Evolutionary conservation across 1,140 invertebrate species (phyloP), one percentile per base, ranked within the genome.

Genomic region (Aphelenchoides fujianensis): DNA sequence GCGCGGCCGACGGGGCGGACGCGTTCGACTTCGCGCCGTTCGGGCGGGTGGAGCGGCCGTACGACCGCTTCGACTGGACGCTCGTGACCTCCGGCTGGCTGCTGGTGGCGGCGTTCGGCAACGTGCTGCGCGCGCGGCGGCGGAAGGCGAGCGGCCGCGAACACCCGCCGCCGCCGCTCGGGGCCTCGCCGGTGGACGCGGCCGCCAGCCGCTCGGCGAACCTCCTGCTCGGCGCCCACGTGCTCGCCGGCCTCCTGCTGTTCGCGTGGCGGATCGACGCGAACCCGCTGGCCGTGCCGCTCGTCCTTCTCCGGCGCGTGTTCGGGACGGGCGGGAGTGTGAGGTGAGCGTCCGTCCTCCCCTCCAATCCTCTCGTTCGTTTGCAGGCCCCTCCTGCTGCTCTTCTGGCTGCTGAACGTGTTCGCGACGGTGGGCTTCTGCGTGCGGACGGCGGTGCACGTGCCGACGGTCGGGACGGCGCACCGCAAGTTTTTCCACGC

Each of bases 401-500:
- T 80, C 23, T 80, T 80, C 69, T 80, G 80, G 77, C 35, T 57
- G 5, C 55, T 80, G 7, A 72, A 75, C 53, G 32, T 78, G 9
- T 34, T 73, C 9, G 73, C 69, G 3, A 82, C 79, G 0, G n/a
- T 80, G 2, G 53, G 75, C 23, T 80, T 79, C 23, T 77, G 68
- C 36, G 72, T 70, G 5, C 9, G 63, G 1, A 41, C 68, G 5
- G 55, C 71, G 54, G 41, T 52, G 9, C 19, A n/a, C 23, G 34
- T 30, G 16, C 53, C 41, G n/a, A 52, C 66, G 27, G 57, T 62
- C n/a, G 71, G 37, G 16, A 82, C 79, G 12, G 36, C 66, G 0
- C 80, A 80, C 59, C 52, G 79, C 28, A 80, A 80, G 37, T 80
- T 80, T 41, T 80, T 80, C 41, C 79, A 80, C 71, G n/a, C 82